Conservation (phyloP, 1,140 invertebrate species). For the Drosophila bifasciata region DNA sequence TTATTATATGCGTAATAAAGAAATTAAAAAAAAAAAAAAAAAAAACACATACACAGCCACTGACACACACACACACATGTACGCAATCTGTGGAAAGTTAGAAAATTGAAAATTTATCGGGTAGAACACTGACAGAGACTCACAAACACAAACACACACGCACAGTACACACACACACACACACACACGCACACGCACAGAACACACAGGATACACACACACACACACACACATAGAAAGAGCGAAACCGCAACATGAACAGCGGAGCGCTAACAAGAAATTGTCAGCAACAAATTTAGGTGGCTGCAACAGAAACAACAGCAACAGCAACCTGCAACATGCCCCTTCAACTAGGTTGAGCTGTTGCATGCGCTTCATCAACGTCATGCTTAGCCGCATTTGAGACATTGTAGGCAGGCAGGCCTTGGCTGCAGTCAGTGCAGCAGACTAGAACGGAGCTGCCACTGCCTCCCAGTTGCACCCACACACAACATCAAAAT, state of each 20-base stretch:
- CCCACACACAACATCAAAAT: constrained; percentile 21
- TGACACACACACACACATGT: constrained; percentile 23
- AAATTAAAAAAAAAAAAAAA: too few relatives aligned
- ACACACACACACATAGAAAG: constrained; percentile 7
- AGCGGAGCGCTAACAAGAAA: constrained; percentile 69
- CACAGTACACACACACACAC: constrained; percentile 7
- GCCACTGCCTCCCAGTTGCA: not conserved
- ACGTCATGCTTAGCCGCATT: constrained; percentile 77
- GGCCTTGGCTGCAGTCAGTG: constrained; percentile 27
- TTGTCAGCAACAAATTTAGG: constrained; percentile 78
- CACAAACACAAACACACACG: too few relatives aligned
- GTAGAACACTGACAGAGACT: constrained; percentile 66
- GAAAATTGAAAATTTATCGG: constrained; percentile 82
- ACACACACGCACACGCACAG: constrained; percentile 18
- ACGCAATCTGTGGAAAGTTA: constrained; percentile 27
- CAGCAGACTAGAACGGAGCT: constrained; percentile 15
- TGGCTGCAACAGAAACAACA: constrained; percentile 23
- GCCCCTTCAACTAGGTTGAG: constrained; percentile 66
- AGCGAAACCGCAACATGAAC: constrained; percentile 58
- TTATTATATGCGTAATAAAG: too few relatives aligned
- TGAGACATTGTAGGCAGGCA: constrained; percentile 72
- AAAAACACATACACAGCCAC: too few relatives aligned
- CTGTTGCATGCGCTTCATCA: constrained; percentile 78
- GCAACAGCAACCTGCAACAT: constrained; percentile 40
- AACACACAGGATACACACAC: constrained; percentile 12